phyloP scores from a whole-genome alignment of 2,113 vertebrate genomes.

The Saguinus imperator region DNA sequence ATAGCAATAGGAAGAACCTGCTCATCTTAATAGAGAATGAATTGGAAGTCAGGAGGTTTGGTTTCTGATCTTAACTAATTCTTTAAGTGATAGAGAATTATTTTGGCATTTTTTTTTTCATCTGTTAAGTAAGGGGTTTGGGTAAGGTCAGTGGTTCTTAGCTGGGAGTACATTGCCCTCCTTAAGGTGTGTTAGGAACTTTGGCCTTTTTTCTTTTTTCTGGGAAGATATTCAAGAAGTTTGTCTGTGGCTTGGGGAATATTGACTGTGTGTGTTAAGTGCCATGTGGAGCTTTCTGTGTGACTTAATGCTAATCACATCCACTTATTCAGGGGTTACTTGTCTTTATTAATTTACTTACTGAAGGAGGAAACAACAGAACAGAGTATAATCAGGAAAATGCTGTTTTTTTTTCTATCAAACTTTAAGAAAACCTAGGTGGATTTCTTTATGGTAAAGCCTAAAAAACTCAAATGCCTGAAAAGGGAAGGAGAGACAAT shows the following conservation, averaged over 20 bases:
- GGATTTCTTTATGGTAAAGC: neutral
- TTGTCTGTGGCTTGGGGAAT: neutral
- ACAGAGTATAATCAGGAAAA: neutral
- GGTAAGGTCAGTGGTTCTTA: neutral
- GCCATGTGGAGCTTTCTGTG: neutral
- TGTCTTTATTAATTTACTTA: neutral
- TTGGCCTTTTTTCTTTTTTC: neutral
- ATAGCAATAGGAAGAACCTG: neutral
- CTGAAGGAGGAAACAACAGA: neutral
- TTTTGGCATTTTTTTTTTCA: neutral
- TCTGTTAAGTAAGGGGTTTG: neutral
- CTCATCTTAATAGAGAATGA: neutral
- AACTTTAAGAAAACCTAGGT: neutral
- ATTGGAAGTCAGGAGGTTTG: neutral
- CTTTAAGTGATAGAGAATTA: neutral
- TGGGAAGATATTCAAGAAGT: neutral
- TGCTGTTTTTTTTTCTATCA: neutral
- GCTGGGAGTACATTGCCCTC: neutral
- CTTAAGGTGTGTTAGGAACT: neutral
- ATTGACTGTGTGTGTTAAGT: accelerated
- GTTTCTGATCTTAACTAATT: neutral
- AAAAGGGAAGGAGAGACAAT: neutral
- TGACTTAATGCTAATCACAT: neutral
- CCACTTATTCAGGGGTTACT: neutral
- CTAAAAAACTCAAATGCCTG: neutral